These are phyloP conservation scores for Kryptopterus vitreolus DNA, from an alignment of 2,797 vertebrate genomes.

Conservation along the genomic window DNA sequence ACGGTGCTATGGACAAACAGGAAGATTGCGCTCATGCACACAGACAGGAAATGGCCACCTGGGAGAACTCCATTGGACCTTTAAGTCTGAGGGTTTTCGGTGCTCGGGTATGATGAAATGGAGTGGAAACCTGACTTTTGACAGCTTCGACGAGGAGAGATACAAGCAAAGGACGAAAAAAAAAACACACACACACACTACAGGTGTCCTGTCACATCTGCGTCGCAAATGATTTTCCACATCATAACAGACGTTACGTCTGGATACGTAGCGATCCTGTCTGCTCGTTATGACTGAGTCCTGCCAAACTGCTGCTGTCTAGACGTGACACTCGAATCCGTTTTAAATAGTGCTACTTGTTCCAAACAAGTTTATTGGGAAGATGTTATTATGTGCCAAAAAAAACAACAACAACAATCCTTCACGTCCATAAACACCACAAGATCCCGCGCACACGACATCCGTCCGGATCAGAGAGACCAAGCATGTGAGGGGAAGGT, in stretches of 20 bases:
- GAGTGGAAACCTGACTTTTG: constrained; percentile 32
- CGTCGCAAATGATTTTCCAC: neutral
- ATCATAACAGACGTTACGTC: neutral
- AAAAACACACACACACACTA: no score
- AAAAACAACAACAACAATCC: no score
- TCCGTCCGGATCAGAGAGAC: neutral
- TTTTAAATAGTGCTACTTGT: neutral
- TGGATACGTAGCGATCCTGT: neutral
- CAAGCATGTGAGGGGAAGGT: no score
- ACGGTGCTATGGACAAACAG: neutral
- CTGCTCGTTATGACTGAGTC: neutral
- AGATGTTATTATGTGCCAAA: neutral
- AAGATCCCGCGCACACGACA: neutral
- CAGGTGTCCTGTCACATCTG: neutral
- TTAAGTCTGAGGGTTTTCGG: constrained; percentile 2
- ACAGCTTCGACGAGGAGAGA: neutral
- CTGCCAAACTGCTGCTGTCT: neutral
- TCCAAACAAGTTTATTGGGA: no score
- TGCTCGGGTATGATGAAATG: constrained; percentile 39
- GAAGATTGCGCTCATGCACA: no score
- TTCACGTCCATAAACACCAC: no score
- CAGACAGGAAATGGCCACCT: neutral
- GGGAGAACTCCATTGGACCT: constrained; percentile 4
- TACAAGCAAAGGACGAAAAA: constrained; percentile 6
- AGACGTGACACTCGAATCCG: neutral